A percentile compares a stretch with the other conserved stretches of the same genome.
These are phyloP conservation scores for Tenebrosternarchus preto DNA, from an alignment of 2,113 vertebrate genomes.

Conservation along the genomic window DNA sequence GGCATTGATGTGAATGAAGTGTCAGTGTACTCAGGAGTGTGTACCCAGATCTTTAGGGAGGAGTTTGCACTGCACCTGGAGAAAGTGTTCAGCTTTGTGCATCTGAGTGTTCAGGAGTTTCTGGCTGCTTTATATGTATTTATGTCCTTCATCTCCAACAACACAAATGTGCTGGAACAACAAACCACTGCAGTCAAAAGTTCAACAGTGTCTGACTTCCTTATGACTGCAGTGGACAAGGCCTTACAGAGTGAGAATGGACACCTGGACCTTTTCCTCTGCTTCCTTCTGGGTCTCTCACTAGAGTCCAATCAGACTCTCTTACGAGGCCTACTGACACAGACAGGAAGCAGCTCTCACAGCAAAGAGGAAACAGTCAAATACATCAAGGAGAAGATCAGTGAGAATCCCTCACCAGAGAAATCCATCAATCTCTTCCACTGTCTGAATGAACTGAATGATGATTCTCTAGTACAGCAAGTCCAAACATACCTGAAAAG, in stretches of 20 bases:
- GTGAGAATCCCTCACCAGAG: not conserved
- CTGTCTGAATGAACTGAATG: slow-evolving; percentile 2
- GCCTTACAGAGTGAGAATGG: not conserved
- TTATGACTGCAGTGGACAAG: not conserved
- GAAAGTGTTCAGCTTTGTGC: slow-evolving; percentile 2
- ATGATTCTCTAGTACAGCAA: not conserved
- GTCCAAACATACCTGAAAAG: not conserved
- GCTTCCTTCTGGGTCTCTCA: not conserved
- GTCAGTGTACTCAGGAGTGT: not conserved
- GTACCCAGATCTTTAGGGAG: not conserved
- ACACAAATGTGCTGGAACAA: not conserved
- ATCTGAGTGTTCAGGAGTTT: slow-evolving; percentile 11
- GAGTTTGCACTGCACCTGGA: not conserved
- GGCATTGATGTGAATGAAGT: not conserved
- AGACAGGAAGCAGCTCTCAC: not conserved
- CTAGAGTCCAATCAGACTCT: not conserved
- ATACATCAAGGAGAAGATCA: not conserved
- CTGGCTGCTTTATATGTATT: not conserved
- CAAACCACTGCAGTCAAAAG: not conserved
- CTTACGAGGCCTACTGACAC: not conserved
- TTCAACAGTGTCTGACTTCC: not conserved
- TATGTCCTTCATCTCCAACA: not conserved
- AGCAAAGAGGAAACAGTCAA: not conserved
- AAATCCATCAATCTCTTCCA: slow-evolving; percentile 1
- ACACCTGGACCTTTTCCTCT: slow-evolving; percentile 10